Percentiles rank a stretch among this genome's conserved stretches.
phyloP scores from a whole-genome alignment of 1,140 invertebrate genomes.

The Heliconius himera region DNA sequence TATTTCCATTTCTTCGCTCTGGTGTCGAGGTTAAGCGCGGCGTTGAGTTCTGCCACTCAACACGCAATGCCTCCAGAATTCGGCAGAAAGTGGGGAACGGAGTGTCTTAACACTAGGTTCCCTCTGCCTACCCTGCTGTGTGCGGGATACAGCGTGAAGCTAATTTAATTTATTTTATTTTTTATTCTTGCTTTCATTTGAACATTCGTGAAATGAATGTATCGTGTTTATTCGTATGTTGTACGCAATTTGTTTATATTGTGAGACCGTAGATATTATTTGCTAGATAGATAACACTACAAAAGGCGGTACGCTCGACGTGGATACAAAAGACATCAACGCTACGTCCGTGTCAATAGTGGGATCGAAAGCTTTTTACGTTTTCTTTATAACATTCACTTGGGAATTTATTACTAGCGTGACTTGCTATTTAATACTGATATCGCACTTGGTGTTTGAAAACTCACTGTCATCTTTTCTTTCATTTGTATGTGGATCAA shows the following conservation, averaged over 20 bases:
- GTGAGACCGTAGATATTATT: conserved; percentile 39
- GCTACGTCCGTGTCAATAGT: conserved; percentile 54
- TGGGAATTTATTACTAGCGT: conserved; percentile 50
- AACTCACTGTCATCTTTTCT: conserved; percentile 17
- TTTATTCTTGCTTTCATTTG: conserved; percentile 35
- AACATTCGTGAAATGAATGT: conserved; percentile 32
- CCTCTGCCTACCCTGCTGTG: no score
- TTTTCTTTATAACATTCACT: conserved; percentile 52
- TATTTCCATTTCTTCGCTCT: no score
- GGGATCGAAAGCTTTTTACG: conserved; percentile 51
- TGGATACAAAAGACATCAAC: conserved; percentile 75
- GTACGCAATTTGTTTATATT: conserved; percentile 34
- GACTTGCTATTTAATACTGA: conserved; percentile 51
- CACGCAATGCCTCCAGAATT: no score
- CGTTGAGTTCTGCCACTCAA: no score
- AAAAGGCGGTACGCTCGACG: conserved; percentile 49
- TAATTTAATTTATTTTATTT: no score
- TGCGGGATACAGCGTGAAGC: no score
- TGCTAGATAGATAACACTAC: conserved; percentile 48
- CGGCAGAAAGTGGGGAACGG: no score
- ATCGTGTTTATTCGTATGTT: not conserved
- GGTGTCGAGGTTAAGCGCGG: no score
- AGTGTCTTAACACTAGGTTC: no score
- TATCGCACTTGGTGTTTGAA: conserved; percentile 26
- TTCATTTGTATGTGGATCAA: conserved; percentile 19